phyloP scores from a whole-genome alignment of 2,113 vertebrate genomes.

The Sapayoa aenigma region DNA sequence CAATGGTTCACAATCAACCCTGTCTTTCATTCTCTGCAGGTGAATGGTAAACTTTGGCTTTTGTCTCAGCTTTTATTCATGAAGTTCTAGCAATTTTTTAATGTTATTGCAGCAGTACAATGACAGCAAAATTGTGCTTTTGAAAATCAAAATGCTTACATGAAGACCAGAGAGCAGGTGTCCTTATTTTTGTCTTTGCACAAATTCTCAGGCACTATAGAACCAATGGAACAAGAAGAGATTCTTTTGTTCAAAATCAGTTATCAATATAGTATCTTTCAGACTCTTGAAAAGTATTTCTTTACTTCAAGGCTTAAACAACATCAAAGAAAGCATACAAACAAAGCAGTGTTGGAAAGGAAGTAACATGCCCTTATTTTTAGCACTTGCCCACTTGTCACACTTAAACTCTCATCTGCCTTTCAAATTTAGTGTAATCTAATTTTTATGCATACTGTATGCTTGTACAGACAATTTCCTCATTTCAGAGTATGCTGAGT shows the following conservation, averaged over 20 bases:
- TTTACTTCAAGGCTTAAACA: slow-evolving; percentile 38
- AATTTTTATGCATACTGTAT: slow-evolving; percentile 65
- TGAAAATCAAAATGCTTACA: not conserved
- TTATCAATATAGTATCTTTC: not conserved
- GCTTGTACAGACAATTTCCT: slow-evolving; percentile 49
- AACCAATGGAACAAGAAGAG: not conserved
- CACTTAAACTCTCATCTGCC: slow-evolving; percentile 60
- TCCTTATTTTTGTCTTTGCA: not conserved
- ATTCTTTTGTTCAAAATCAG: not conserved
- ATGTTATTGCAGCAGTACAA: not conserved
- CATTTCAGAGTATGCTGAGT: slow-evolving; percentile 10
- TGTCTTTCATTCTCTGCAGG: not conserved
- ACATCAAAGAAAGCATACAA: slow-evolving; percentile 24
- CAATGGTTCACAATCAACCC: not conserved
- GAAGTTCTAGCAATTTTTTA: not conserved
- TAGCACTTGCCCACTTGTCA: slow-evolving; percentile 63
- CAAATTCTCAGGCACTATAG: not conserved
- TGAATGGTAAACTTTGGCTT: not conserved
- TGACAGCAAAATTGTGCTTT: not conserved
- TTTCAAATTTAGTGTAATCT: slow-evolving; percentile 63
- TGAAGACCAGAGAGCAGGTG: not conserved
- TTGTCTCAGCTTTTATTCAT: not conserved
- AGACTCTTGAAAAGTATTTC: not conserved
- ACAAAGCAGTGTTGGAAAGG: slow-evolving; percentile 46
- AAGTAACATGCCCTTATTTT: slow-evolving; percentile 61